Base-by-base conservation (phyloP, 1,140 invertebrate genomes). In the Nasonia vitripennis region DNA sequence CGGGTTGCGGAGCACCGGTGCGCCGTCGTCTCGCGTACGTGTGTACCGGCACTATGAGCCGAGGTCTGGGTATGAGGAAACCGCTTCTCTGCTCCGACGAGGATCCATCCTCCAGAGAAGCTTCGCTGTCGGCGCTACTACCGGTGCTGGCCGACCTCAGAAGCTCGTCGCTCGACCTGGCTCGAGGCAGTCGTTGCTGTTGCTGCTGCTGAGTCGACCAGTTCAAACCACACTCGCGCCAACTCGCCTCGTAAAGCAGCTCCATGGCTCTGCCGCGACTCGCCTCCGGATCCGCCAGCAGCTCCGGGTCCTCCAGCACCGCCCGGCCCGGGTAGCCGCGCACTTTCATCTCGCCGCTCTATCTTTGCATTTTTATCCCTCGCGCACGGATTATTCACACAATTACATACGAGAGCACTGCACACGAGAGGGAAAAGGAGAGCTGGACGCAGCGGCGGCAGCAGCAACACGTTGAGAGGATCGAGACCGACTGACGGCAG, bases 21-120 rank as follows among this genome's bases (percentile, higher is more conserved):
- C 96, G 94, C 80, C 97, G 94, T 84, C 96, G 93, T 78, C 95
- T 95, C 45, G 96, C 97, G 91, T 97, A 97, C 3, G 97, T 97
- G 93, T 98, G 97, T 81, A 97, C 96, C 73, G 97, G 97, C 81
- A 97, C 97, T 88, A 98, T 97, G 84, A 98, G 94, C 90, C 97
- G 96, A 20, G 97, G 97, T 88, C 97, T 93, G 1, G 97, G 97
- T 91, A 98, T 97, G 70, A 95, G 94, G 92, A 97, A 97, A 87
- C 96, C 96, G 7, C 37, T n/a, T 45, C 81, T 31, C 4, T 70
- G 31, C 87, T 87, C 83, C 86, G 87, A 92, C 48, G 93, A 93
- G 14, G 93, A 89, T 91, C 94, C 92, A 92, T 93, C 90, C 73
- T 87, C 81, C 51, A 92, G 89, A 74, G 90, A 88, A 48, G 87